Evolutionary conservation across 2,888 invertebrate species (phyloP), one percentile per base, ranked within the genome.

Genomic region (Tribolium freemani): DNA sequence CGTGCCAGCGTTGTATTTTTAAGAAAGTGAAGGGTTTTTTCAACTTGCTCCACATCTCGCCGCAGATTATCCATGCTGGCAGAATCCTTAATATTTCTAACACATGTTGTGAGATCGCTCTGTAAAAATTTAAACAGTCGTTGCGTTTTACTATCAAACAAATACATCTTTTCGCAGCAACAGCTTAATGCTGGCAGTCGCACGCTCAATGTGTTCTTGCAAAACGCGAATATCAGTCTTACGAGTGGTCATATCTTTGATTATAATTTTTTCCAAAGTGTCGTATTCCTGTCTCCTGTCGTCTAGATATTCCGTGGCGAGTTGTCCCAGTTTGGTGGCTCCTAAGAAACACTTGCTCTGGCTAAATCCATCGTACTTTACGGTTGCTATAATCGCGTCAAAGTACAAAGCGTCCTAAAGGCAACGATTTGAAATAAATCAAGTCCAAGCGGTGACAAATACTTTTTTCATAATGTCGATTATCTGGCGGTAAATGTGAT

Each of bases 271-370:
- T 77, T 91, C 90, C 73, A 92, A 81, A 58, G 87, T 87, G 77
- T 88, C 88, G 80, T 90, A 92, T 77, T 90, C 90, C 57, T 88
- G 88, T 73, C 90, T 89, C 61, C 91, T 86, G 75, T 92, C 91
- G 63, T 92, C 91, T 21, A 92, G 85, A 81, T 92, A 91, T 81
- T 93, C 92, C 77, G 90, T 89, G 0, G 91, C 92, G 0, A 92
- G 84, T 79, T 93, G 92, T 0, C 92, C 92, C 87, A 92, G 89
- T 79, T 90, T 88, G 0, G 91, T 91, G 0, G 91, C 90, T 16
- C 89, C 89, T 83, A 91, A 88, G 77, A 93, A 87, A 73, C 92
- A 89, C 78, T 89, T 89, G 50, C 90, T 90, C 84, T 92, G 92
- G 6, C 88, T 87, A 46, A 88, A 84, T 71, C 90, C 89, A 80